Base-by-base conservation (phyloP, 2,797 vertebrate species). In the Gorsachius magnificus region DNA sequence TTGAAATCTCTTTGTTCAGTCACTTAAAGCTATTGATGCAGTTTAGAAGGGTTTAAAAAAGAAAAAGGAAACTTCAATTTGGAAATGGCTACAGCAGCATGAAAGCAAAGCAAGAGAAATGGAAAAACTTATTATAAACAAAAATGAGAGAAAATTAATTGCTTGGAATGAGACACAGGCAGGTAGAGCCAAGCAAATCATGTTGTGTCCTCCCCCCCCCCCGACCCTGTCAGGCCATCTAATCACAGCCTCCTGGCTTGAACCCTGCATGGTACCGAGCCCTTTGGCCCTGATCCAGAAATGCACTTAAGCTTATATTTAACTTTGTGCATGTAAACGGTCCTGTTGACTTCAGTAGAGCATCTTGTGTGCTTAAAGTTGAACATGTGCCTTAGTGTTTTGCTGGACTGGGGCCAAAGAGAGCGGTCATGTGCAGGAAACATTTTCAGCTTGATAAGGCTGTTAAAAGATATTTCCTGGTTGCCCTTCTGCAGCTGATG, bases 291-390 rank as follows among this genome's bases (percentile, higher is more conserved):
- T 21, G 14, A 31, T 92, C 96, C 94, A 97, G 96, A 93, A 94
- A 87, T 81, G 94, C 90, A 97, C 94, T 97, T 97, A 95, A 92
- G 84, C 90, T 92, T 93, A 78, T 92, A 93, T 95, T 97, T 97
- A 96, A 95, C 95, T 96, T 75, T 13, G 82, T 86, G 54, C 83
- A 93, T 97, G 87, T 87, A 94, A 96, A 93, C 36, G 78, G 84
- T 89, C 79, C 76, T 94, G 92, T 95, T 96, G 92, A 93, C 81
- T 96, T 94, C 84, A 86, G 68, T 1, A 80, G 82, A 92, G 87
- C 78, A 96, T 94, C 94, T 96, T 90, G 92, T 84, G 87, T 91
- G 92, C 87, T 85, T 81, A 75, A 93, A 97, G 92, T 46, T 61
- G 86, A 96, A 89, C 91, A 89, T 93, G 90, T 84, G 95, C 92